Conservation (phyloP, 2,888 invertebrate species). For the Apotomis capreana region DNA sequence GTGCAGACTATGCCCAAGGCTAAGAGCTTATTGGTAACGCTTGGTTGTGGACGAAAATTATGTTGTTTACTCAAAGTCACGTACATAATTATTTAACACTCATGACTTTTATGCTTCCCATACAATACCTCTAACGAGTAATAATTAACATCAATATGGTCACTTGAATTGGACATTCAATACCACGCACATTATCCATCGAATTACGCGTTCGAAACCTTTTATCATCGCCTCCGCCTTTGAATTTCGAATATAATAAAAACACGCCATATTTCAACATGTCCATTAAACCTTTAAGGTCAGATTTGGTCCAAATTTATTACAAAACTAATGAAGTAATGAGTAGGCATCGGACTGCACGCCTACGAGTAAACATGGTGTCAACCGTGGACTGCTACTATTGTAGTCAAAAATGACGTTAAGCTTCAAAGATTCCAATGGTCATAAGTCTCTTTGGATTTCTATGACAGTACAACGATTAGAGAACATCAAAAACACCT, state of each 20-base stretch:
- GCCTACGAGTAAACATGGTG: conserved; percentile 60
- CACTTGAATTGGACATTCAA: background rate
- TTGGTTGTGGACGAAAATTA: conserved; percentile 25
- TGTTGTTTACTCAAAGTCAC: conserved; percentile 17
- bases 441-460: conserved; percentile 30
- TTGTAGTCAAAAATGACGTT: background rate
- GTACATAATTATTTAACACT: conserved; percentile 15
- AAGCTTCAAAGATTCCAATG: background rate
- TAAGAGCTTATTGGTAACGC: conserved; percentile 38
- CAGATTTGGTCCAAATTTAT: conserved; percentile 27
- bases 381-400: conserved; percentile 51
- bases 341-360: conserved; percentile 44
- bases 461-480: conserved; percentile 47
- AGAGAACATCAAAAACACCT: conserved; percentile 70
- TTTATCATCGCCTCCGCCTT: conserved; percentile 17
- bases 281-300: conserved; percentile 33
- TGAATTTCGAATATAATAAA: conserved; percentile 8
- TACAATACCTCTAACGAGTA: conserved; percentile 1
- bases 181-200: conserved; percentile 20
- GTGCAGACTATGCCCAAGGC: conserved; percentile 45
- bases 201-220: conserved; percentile 17
- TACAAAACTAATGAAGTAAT: conserved; percentile 44
- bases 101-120: background rate
- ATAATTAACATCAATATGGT: background rate
- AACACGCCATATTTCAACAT: conserved; percentile 33